Base-by-base conservation (phyloP, 2,797 vertebrate species). In the Ctenopoma kingsleyae region DNA sequence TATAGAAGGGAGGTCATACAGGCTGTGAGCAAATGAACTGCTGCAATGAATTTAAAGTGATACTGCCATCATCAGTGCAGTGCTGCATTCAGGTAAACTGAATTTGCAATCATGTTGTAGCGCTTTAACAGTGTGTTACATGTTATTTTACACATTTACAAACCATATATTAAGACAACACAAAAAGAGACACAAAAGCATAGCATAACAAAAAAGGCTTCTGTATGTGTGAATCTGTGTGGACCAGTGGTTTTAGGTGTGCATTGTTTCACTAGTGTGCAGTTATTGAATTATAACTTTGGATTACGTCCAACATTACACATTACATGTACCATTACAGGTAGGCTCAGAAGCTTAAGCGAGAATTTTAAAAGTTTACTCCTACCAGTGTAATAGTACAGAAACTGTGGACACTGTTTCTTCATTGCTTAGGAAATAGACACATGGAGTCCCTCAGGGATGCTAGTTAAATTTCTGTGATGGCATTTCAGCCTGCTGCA, bases 401-500 rank as follows among this genome's bases (percentile, higher is more conserved):
- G 67, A 19, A 84, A 58, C 20, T 63, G 65, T 56, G 74, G 50
- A 61, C 56, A 43, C 65, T 41, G 71, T 74, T 81, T 61, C 78
- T 75, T 56, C 32, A 60, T 67, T 74, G 72, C 77, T 82, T 41
- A 46, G 61, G 59, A 81, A 76, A 71, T 54, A 67, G 69, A 83
- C 67, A 72, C 52, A 53, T 40, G 32, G 61, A 66, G 59, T 58
- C 74, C 84, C 80, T 67, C 40, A 15, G 77, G 87, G 73, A 79
- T 65, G 82, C 78, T 69, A 76, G 72, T 83, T 70, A 78, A 73
- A 67, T 72, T 79, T 66, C 41, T 9, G 64, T 76, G 82, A 87
- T 76, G 67, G 58, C 73, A 80, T 84, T 85, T 84, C 67, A 81
- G 43, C 40, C 74, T 69, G 68, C 76, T 83, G 67, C 75, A 78